Conservation (phyloP, 2,113 vertebrate genomes). For the Uropsilus gracilis region DNA sequence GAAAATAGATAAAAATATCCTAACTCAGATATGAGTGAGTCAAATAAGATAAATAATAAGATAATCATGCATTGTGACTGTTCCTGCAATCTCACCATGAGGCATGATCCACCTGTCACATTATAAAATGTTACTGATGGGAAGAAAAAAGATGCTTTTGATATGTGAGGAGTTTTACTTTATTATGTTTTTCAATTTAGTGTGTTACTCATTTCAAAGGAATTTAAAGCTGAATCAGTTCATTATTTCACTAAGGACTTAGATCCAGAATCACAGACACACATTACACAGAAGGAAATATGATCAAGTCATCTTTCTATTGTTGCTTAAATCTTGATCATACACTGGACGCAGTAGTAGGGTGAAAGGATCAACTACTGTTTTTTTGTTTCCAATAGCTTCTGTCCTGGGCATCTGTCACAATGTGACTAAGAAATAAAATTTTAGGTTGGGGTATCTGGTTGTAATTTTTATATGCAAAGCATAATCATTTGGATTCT, state of each 20-base stretch:
- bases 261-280: neutral
- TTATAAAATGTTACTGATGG: neutral
- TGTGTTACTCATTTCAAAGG: neutral
- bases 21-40: neutral
- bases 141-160: neutral
- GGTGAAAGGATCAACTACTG: slow-evolving; percentile 11
- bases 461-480: slow-evolving; percentile 60
- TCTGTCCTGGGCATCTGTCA: slow-evolving; percentile 18
- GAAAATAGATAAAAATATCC: neutral
- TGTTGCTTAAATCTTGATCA: slow-evolving; percentile 42
- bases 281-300: slow-evolving; percentile 46
- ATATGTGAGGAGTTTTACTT: neutral
- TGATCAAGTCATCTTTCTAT: neutral
- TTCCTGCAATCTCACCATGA: neutral
- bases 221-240: slow-evolving; percentile 29
- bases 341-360: neutral
- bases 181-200: neutral
- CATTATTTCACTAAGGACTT: neutral
- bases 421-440: neutral
- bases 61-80: neutral
- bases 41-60: neutral
- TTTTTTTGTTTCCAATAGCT: slow-evolving; percentile 49
- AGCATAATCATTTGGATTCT: slow-evolving; percentile 37
- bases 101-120: neutral
- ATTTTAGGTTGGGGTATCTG: slow-evolving; percentile 11